Conservation (phyloP, 2,888 invertebrate genomes). For the Eugnorisma glareosa region DNA sequence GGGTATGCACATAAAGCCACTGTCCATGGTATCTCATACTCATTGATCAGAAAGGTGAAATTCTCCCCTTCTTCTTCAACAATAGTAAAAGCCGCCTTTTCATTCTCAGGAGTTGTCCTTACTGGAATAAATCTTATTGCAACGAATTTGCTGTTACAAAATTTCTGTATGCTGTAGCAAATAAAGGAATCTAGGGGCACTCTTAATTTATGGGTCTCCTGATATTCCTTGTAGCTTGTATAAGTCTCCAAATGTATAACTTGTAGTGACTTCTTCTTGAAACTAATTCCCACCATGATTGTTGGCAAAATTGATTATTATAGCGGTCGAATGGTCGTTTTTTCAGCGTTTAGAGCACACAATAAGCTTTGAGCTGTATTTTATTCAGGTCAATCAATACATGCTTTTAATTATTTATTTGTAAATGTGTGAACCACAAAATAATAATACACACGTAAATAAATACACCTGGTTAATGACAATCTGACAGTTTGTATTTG, state of each 20-base stretch:
- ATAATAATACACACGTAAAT: neutral
- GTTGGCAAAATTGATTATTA: neutral
- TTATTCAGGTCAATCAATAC: constrained; percentile 16
- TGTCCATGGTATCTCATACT: constrained; percentile 86
- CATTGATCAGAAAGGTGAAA: constrained; percentile 74
- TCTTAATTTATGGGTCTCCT: constrained; percentile 68
- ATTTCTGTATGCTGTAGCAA: constrained; percentile 91
- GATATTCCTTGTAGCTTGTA: constrained; percentile 69
- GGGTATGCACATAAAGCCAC: constrained; percentile 91
- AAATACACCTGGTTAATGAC: neutral
- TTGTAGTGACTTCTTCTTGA: constrained; percentile 71
- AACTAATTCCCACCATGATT: constrained; percentile 51
- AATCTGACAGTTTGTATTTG: neutral
- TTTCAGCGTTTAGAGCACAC: neutral
- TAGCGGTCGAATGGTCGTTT: neutral
- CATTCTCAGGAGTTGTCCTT: constrained; percentile 66
- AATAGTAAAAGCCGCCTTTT: constrained; percentile 71
- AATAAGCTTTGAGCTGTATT: neutral
- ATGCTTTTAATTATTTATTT: neutral
- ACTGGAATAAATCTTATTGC: constrained; percentile 84
- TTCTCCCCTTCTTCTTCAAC: constrained; percentile 68
- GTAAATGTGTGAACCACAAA: neutral
- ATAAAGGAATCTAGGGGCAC: constrained; percentile 92
- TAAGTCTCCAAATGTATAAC: constrained; percentile 78
- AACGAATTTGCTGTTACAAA: constrained; percentile 86